Conservation (phyloP, 2,888 invertebrate species). For the Sycophila texana region DNA sequence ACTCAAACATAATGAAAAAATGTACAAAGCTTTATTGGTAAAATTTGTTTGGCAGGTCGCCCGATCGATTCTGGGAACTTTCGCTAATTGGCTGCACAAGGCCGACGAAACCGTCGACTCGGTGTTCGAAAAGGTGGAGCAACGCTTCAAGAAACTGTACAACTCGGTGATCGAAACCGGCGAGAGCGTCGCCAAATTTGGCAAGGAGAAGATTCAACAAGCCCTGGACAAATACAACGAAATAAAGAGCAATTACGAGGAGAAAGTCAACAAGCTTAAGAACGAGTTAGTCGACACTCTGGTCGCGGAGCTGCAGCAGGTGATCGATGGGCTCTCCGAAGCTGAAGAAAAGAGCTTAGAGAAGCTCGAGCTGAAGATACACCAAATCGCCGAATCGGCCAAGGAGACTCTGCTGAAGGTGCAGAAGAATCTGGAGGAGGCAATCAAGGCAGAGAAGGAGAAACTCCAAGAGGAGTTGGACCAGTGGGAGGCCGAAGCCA, state of each 20-base stretch:
- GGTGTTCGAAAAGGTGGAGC: not conserved
- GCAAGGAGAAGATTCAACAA: not conserved
- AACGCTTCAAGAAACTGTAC: not conserved
- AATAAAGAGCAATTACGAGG: not conserved
- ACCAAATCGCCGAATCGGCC: constrained; percentile 1
- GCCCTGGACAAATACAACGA: constrained; percentile 6
- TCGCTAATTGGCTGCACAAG: constrained; percentile 20
- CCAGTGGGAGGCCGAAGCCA: constrained; percentile 16
- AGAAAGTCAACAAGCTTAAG: constrained; percentile 4
- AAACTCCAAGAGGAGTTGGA: constrained; percentile 15
- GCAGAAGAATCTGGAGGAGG: constrained; percentile 17
- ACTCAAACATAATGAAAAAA: too few species aligned
- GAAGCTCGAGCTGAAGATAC: constrained; percentile 1
- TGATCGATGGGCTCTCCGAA: not conserved
- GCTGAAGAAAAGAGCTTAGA: not conserved
- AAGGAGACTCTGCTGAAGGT: constrained; percentile 24
- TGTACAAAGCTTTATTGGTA: too few species aligned
- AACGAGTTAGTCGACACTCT: not conserved
- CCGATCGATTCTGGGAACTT: constrained; percentile 1
- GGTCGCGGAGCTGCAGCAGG: constrained; percentile 10
- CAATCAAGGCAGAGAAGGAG: constrained; percentile 21
- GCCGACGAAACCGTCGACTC: constrained; percentile 2
- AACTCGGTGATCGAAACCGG: not conserved
- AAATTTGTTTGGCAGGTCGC: not conserved
- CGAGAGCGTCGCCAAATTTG: not conserved